Conservation (phyloP, 2,113 vertebrate genomes). For the Scomber colias region DNA sequence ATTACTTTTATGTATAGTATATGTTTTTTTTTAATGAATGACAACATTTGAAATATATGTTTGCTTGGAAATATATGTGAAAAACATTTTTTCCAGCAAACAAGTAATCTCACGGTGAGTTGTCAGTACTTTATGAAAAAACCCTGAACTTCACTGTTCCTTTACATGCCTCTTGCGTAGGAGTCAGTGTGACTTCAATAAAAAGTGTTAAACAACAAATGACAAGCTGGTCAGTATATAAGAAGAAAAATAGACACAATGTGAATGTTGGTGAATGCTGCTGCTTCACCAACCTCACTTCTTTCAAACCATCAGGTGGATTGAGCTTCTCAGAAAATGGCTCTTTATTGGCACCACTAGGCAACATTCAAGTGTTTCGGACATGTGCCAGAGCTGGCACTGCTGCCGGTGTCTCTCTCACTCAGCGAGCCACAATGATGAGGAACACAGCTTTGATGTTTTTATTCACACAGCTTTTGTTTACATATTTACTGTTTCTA, state of each 20-base stretch:
- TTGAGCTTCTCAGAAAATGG: slow-evolving; percentile 12
- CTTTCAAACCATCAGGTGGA: not conserved
- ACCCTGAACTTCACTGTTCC: slow-evolving; percentile 15
- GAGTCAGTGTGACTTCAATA: slow-evolving; percentile 56
- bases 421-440: slow-evolving; percentile 42
- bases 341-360: slow-evolving; percentile 18
- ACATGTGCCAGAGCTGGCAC: slow-evolving; percentile 52
- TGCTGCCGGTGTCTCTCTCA: slow-evolving; percentile 50
- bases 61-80: too few relatives aligned
- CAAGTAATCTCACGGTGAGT: not conserved
- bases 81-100: not conserved
- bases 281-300: not conserved
- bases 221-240: not conserved
- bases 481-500: slow-evolving; percentile 54
- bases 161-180: slow-evolving; percentile 25
- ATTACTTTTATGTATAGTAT: not conserved
- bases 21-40: too few relatives aligned
- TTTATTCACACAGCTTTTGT: slow-evolving; percentile 52
- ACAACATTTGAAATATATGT: too few relatives aligned
- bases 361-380: slow-evolving; percentile 45
- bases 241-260: not conserved
- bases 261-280: too few relatives aligned
- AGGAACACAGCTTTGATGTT: slow-evolving; percentile 60
- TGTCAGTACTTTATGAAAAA: slow-evolving; percentile 64
- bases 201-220: slow-evolving; percentile 4